Conservation (phyloP, 1,140 invertebrate genomes). For the Thalassaphorura encarpata region DNA sequence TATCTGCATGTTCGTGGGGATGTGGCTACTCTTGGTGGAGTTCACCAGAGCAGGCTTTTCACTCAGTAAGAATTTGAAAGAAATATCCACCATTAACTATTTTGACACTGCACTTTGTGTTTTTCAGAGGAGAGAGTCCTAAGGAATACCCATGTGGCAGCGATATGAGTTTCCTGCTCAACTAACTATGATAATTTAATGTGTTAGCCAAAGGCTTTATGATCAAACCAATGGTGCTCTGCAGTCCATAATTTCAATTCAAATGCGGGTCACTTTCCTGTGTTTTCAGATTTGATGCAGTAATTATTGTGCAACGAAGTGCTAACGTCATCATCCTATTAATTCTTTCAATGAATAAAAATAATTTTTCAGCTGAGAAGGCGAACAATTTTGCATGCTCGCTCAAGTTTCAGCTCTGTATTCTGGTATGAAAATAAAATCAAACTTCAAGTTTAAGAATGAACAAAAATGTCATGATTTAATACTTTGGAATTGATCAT, state of each 20-base stretch:
- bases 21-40: constrained; percentile 49
- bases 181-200: background rate
- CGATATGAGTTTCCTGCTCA: constrained; percentile 47
- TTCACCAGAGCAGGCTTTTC: constrained; percentile 53
- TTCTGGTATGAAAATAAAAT: too few relatives aligned
- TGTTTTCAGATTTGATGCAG: background rate
- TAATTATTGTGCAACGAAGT: background rate
- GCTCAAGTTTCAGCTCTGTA: too few relatives aligned
- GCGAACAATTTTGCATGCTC: too few relatives aligned
- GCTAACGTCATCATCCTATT: background rate
- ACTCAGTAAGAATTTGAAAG: constrained; percentile 44
- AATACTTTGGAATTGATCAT: too few relatives aligned
- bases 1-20: constrained; percentile 52
- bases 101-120: background rate
- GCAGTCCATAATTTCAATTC: background rate
- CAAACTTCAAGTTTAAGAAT: too few relatives aligned
- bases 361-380: too few relatives aligned
- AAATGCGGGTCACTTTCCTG: background rate
- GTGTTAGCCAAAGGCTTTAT: too few relatives aligned
- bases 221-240: too few relatives aligned
- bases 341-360: background rate
- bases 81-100: constrained; percentile 15
- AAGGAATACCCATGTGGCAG: constrained; percentile 44
- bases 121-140: constrained; percentile 43
- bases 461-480: too few relatives aligned